Conservation (phyloP, 2,113 vertebrate species). For the Tupaia chinensis region DNA sequence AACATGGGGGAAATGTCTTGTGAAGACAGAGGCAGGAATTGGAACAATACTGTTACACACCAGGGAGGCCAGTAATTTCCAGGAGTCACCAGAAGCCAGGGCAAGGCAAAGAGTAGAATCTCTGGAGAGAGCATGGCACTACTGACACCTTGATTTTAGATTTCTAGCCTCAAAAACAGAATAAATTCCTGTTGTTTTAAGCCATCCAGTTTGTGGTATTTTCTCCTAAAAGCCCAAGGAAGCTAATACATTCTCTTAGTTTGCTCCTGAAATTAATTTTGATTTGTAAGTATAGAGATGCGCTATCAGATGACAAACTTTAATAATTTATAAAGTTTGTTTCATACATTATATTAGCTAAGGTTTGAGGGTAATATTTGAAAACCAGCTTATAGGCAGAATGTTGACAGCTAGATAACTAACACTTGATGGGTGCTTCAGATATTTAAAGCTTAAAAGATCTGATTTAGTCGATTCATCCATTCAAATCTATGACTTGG, state of each 20-base stretch:
- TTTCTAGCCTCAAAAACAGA: background rate
- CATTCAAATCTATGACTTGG: background rate
- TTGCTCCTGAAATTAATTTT: constrained; percentile 36
- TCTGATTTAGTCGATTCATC: background rate
- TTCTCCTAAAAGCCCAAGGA: background rate
- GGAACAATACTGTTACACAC: background rate
- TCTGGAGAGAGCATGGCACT: background rate
- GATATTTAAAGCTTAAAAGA: background rate
- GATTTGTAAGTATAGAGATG: background rate
- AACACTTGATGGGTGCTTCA: background rate
- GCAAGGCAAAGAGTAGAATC: background rate
- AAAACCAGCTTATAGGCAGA: constrained; percentile 14
- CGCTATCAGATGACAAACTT: constrained; percentile 9
- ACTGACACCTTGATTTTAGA: background rate
- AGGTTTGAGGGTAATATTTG: background rate
- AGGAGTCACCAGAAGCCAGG: background rate
- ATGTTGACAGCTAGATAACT: background rate
- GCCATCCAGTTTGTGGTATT: background rate
- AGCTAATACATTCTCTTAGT: constrained; percentile 1
- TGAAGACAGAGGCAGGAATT: background rate
- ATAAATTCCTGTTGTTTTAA: background rate
- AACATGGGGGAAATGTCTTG: background rate
- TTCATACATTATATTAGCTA: constrained; percentile 20
- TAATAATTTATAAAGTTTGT: background rate
- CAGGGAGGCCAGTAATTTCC: background rate